Base-by-base conservation (phyloP, 2,797 vertebrate species). In the Brachymystax lenok region DNA sequence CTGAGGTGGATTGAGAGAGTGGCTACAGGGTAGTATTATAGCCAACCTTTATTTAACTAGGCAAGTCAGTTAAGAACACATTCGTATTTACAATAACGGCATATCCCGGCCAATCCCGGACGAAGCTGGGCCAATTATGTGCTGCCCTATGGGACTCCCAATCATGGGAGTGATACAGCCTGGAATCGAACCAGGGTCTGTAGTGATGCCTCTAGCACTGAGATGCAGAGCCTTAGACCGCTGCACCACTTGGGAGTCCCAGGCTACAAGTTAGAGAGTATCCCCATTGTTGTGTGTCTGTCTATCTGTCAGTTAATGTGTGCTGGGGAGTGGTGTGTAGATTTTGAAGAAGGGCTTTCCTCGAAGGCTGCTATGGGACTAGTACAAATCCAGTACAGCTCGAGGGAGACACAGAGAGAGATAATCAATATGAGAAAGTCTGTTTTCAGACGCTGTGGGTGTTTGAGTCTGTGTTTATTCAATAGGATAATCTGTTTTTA, bases 401-500 rank as follows among this genome's bases (percentile, higher is more conserved):
- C 27, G 16, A 33, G 64, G 64, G 64, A 17, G 64, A 33, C 64
- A 5, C 12, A 5, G 8, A 27, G n/a, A 64, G 61, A 67, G 28
- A 30, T 7, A 16, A 16, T 67, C 64, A 33, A 16, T 19, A 67
- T 28, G 64, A 67, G 13, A 33, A 33, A 33, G 27, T 28, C 4
- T 33, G 28, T 67, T 30, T 67, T 19, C 19, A 67, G 27, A 67
- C 10, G 14, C 5, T 10, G 27, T 67, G 40, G 40, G 3, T 67
- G 64, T 67, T 67, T 33, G 64, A 33, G 64, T 67, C 27, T 67
- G 64, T 67, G 64, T 24, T 17, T 33, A 12, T 67, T 67, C 64
- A 67, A 67, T 67, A 2, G 5, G 28, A 67, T 0, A 16, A 67
- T 33, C 17, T 76, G 66, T 40, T 16, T 70, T 19, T 16, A 30